phyloP scores from a whole-genome alignment of 1,140 invertebrate species.

The Caenorhabditis brenneri region DNA sequence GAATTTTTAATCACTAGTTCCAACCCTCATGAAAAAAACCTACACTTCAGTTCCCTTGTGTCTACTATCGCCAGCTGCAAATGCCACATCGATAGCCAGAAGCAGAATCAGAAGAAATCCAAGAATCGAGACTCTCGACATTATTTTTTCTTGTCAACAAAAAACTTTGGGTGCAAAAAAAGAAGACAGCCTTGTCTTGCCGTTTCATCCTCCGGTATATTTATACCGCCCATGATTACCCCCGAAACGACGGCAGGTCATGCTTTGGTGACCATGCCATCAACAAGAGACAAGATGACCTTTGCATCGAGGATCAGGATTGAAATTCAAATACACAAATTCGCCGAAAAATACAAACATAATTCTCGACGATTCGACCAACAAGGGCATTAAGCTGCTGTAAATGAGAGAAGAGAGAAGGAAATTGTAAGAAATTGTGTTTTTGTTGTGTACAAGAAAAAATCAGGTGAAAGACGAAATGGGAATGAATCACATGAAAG shows the following conservation, averaged over 20 bases:
- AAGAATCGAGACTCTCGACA: not conserved
- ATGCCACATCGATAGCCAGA: not conserved
- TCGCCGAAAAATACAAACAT: not conserved
- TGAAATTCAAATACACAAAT: constrained; percentile 15
- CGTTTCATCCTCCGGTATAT: not conserved
- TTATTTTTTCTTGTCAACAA: not conserved
- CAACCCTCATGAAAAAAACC: no score
- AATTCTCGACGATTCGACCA: constrained; percentile 27
- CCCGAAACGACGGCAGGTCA: not conserved
- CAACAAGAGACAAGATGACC: constrained; percentile 17
- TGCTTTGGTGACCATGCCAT: constrained; percentile 15
- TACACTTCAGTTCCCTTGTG: not conserved
- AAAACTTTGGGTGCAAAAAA: not conserved
- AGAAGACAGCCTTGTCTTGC: not conserved
- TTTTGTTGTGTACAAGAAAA: not conserved
- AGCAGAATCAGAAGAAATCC: not conserved
- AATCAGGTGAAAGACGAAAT: not conserved
- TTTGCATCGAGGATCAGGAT: not conserved
- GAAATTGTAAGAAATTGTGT: not conserved
- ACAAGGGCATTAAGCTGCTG: constrained; percentile 4
- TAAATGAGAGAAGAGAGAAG: not conserved
- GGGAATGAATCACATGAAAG: constrained; percentile 23
- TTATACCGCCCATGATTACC: constrained; percentile 21
- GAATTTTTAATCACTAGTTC: not conserved
- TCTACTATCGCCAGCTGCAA: constrained; percentile 4